These are phyloP conservation scores for Ginglymostoma cirratum DNA, from an alignment of 2,113 vertebrate genomes.

Conservation along the genomic window DNA sequence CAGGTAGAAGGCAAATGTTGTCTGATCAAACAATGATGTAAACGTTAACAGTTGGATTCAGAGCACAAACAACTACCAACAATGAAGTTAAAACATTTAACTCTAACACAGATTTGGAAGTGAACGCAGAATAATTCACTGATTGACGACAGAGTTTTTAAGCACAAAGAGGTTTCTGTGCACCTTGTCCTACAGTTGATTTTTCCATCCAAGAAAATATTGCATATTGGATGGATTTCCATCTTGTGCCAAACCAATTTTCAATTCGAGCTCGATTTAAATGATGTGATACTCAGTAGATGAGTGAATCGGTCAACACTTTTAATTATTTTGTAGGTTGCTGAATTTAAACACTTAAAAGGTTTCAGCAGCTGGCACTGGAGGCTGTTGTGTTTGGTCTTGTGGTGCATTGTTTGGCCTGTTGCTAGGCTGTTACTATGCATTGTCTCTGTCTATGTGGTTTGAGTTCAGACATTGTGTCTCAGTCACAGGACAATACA, in stretches of 20 bases:
- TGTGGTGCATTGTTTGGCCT: not conserved
- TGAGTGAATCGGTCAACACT: not conserved
- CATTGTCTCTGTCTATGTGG: slow-evolving; percentile 31
- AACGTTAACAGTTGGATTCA: not conserved
- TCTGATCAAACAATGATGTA: not conserved
- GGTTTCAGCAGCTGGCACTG: slow-evolving; percentile 15
- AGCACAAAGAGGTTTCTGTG: not conserved
- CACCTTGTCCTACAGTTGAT: not conserved
- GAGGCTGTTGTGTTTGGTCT: slow-evolving; percentile 10
- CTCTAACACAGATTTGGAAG: not conserved
- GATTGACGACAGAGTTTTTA: no score
- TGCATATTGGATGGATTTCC: not conserved
- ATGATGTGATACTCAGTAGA: not conserved
- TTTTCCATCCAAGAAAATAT: not conserved
- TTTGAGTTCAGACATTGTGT: not conserved
- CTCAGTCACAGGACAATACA: not conserved
- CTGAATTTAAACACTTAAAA: not conserved
- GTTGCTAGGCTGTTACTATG: slow-evolving; percentile 30
- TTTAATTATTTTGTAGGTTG: not conserved
- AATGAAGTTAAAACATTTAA: not conserved
- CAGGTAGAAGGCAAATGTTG: not conserved
- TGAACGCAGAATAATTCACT: not conserved
- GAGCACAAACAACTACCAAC: not conserved
- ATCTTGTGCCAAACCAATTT: not conserved
- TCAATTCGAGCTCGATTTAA: no score